Evolutionary conservation across 2,113 vertebrate species (phyloP).

Genomic region (Cygnus atratus): DNA sequence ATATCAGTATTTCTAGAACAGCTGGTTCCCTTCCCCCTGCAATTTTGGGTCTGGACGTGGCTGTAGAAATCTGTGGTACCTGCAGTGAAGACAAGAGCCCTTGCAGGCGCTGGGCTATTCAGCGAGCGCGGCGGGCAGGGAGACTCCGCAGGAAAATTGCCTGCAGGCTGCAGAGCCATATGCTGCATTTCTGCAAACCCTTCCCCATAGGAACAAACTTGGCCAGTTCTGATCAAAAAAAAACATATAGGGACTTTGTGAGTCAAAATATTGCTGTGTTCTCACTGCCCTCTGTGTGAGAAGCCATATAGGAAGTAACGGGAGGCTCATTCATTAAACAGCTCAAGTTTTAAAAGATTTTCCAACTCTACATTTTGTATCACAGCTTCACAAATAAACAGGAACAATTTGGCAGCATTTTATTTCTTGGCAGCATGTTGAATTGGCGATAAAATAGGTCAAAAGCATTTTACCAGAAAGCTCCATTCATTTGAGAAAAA

Average conservation of each 20-base stretch:
- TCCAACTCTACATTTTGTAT: neutral
- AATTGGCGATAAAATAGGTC: constrained; percentile 17
- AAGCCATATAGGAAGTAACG: neutral
- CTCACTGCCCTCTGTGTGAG: neutral
- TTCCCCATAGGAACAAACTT: neutral
- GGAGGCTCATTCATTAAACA: neutral
- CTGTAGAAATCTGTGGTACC: no score
- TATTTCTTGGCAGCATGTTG: neutral
- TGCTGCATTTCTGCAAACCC: neutral
- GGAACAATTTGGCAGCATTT: neutral
- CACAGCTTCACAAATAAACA: neutral
- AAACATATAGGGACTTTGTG: fast-evolving
- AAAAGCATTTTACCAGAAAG: constrained; percentile 28
- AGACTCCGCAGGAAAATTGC: neutral
- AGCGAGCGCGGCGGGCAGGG: neutral
- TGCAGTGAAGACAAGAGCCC: neutral
- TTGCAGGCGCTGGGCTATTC: neutral
- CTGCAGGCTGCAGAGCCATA: neutral
- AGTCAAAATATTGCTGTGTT: neutral
- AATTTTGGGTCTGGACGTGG: no score
- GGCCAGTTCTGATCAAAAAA: neutral
- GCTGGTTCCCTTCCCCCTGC: no score
- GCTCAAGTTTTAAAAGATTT: neutral
- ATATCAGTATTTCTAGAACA: no score
- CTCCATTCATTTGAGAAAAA: constrained; percentile 1